Base-by-base conservation (phyloP, 2,797 vertebrate species). In the Nannoperca obscura region DNA sequence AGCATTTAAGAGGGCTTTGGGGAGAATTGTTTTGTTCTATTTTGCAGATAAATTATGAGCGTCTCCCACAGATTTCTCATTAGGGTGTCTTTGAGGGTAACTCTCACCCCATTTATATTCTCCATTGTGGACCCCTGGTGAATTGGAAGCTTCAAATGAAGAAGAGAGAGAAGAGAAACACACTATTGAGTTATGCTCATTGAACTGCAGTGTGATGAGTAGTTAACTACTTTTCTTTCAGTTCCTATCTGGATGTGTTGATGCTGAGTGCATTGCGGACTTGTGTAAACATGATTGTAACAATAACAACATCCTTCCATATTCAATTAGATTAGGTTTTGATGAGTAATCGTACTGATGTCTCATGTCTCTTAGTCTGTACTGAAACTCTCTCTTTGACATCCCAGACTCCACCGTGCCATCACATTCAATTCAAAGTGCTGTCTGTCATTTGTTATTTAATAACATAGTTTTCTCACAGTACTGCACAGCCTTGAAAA, bases 31-130 rank as follows among this genome's bases (percentile, higher is more conserved):
- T 93, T 93, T 89, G 86, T 91, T 93, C 92, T 87, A 87, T 92
- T 93, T 92, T 89, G 84, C 84, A 90, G 93, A 95, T 95, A 93
- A 95, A 94, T 94, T 93, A 94, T 94, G 93, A 94, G 89, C 87
- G 86, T 91, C 85, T 93, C 86, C 85, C 82, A 85, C 91, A 88
- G 91, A 89, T 90, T 90, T 91, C 93, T 94, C 93, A 94, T 95
- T 93, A 95, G 90, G 90, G 86, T 89, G 88, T 90, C 91, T 94
- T 91, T 91, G 92, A 93, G 90, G 88, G 84, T 88, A 92, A 91
- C 88, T 80, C 84, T 86, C 85, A 84, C 85, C 86, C 85, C 86
- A 93, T 94, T 93, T 87, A 91, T 94, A 91, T 93, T 92, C 85
- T 88, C 80, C 85, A 80, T 46, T 81, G 78, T 71, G 82, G 84